Base-by-base conservation (phyloP, 1,140 invertebrate genomes). In the Schmidtea mediterranea region DNA sequence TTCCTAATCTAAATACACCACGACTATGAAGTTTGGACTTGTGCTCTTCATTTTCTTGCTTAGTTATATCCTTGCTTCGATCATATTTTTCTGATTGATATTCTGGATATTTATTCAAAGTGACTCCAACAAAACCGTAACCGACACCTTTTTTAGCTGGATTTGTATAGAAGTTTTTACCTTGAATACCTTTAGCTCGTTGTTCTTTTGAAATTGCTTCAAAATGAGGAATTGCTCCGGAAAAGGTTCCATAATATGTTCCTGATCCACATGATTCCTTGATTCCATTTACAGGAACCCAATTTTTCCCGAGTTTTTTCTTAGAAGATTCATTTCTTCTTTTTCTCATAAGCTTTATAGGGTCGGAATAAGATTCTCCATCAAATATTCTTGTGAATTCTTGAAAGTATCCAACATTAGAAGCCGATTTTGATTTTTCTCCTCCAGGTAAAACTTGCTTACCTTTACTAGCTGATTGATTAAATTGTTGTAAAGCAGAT, bases 61-160 rank as follows among this genome's bases (percentile, higher is more conserved):
- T 56, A 43, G 50, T 49, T 10, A 55, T 52, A 13, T 59, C 54
- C 48, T 56, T 59, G 39, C 55, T 52, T 43, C 55, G 49, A 45
- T 61, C 55, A 55, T 55, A 63, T 13, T 54, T 43, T 43, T 63
- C 60, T 8, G 48, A 40, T 50, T 52, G 39, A 51, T 59, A 56
- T 46, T 58, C 54, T 13, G 58, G 59, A 52, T 62, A 62, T 54
- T 58, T 55, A 21, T 57, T 59, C 23, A 63, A 50, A 21, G 59
- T 60, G 8, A 63, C 60, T 36, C 50, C 46, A 48, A 60, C 46
- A 56, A 62, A 63, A 48, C 64, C 65, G 59, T 58, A 67, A 39
- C 65, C 65, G 46, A 63, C 66, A 46, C 65, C 65, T 56, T 53
- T 62, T 51, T 66, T 66, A 6, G 58, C 56, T 37, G 63, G 63